Evolutionary conservation across 2,797 vertebrate genomes (phyloP).

Genomic region (Martes flavigula): DNA sequence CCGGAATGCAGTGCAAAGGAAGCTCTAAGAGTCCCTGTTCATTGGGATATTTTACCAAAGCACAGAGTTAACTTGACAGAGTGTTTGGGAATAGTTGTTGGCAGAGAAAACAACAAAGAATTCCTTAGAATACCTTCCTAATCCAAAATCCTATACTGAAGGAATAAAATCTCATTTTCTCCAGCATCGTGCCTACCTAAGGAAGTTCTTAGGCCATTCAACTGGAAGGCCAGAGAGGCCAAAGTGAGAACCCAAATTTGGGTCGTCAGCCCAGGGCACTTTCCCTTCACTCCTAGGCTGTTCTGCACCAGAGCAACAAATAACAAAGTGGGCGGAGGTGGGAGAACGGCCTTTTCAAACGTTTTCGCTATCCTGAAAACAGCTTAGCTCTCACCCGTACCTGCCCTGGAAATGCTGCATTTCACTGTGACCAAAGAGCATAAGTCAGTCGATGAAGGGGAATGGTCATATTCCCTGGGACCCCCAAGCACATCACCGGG

Average conservation of each 20-base stretch:
- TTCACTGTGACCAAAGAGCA: not conserved
- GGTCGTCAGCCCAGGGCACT: not conserved
- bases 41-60: not conserved
- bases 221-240: not conserved
- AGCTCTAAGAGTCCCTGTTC: not conserved
- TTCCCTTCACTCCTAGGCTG: not conserved
- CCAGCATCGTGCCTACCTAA: not conserved
- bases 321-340: not conserved
- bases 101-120: not conserved
- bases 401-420: not conserved
- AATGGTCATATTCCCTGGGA: not conserved
- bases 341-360: not conserved
- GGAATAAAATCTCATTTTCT: not conserved
- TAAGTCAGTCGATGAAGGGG: not conserved
- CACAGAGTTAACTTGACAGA: not conserved
- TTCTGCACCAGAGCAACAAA: not conserved
- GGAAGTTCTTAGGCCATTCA: not conserved
- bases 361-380: not conserved
- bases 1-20: not conserved
- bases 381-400: fast-evolving
- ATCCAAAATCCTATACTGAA: not conserved
- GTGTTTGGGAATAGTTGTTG: not conserved
- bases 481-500: too few relatives aligned
- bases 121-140: not conserved
- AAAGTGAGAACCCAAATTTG: not conserved